Evolutionary conservation across 2,888 invertebrate genomes (phyloP), one percentile per base, ranked within the genome.

Genomic region (Mongoloraphidia duomilia): DNA sequence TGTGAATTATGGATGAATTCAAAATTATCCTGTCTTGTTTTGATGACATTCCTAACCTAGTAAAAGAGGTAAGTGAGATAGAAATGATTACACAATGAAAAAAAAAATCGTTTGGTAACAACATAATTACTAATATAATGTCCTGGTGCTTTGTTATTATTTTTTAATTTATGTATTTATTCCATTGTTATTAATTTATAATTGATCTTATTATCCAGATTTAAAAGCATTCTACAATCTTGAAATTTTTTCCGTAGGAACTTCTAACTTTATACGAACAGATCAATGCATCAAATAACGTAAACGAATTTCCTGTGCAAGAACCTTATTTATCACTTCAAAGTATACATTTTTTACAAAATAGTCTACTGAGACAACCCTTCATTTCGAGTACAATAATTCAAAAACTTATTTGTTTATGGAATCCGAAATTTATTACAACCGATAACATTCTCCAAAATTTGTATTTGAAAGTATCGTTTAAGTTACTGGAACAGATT

Each of bases 391-490:
- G 11, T 17, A 33, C 33, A 37, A 8, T 48, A 33, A 42, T 43
- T 36, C 43, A 42, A 13, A 17, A 33, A 5, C 13, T 48, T 6
- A 37, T 48, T 26, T 48, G 48, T 26, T 42, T 48, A 36, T 48
- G 48, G 48, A 48, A 48, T 43, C 38, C 48, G 2, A 33, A 37
- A 11, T 48, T 42, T 42, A 14, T 36, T 5, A 34, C 14, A 37
- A 42, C 34, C 6, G 48, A 48, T n/a, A 35, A 43, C 35, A 14
- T 17, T 26, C 38, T 48, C 8, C 42, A 48, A 48, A 17, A 36
- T n/a, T 26, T 48, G 12, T 48, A 43, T 8, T 37, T 48, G 8
- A 40, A 34, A 2, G 34, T 40, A 11, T 26, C 26, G 3, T 26
- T 26, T 26, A 26, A 26, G 6, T 11, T 48, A 9, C 36, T 36